A percentile compares a stretch with the other conserved stretches of the same genome.
Conservation (phyloP, 2,113 vertebrate species). For the Istiophorus platypterus region DNA sequence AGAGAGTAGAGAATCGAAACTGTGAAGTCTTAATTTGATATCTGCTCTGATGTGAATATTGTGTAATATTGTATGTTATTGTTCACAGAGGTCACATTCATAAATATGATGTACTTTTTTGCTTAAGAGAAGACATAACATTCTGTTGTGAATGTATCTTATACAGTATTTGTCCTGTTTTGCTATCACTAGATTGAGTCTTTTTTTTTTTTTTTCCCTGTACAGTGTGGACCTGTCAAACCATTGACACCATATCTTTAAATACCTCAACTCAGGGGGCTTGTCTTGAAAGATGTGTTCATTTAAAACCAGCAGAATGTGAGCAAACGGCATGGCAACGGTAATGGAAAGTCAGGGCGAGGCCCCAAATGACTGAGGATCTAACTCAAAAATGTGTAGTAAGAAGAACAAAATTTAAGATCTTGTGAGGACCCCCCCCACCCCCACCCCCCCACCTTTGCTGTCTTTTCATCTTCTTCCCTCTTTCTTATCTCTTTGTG, state of each 20-base stretch:
- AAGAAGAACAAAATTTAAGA: constrained; percentile 62
- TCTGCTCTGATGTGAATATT: constrained; percentile 10
- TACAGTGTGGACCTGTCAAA: constrained; percentile 7
- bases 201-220: background rate
- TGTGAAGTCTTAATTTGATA: constrained; percentile 9
- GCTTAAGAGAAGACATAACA: background rate
- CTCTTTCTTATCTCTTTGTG: constrained; percentile 67
- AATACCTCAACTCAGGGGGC: constrained; percentile 8
- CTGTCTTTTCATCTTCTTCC: constrained; percentile 69
- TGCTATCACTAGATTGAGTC: background rate
- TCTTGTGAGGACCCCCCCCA: constrained; percentile 42
- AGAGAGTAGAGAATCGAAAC: background rate
- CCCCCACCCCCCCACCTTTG: constrained; percentile 29
- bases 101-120: background rate
- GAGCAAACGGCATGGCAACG: constrained; percentile 6
- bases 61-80: background rate
- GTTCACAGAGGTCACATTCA: constrained; percentile 11
- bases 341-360: constrained; percentile 36
- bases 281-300: constrained; percentile 30
- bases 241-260: constrained; percentile 1
- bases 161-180: constrained; percentile 9
- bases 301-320: constrained; percentile 34
- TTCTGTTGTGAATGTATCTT: constrained; percentile 1
- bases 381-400: constrained; percentile 35
- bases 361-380: constrained; percentile 44